Evolutionary conservation across 2,113 vertebrate species (phyloP).

Genomic region (Megaptera novaeangliae): DNA sequence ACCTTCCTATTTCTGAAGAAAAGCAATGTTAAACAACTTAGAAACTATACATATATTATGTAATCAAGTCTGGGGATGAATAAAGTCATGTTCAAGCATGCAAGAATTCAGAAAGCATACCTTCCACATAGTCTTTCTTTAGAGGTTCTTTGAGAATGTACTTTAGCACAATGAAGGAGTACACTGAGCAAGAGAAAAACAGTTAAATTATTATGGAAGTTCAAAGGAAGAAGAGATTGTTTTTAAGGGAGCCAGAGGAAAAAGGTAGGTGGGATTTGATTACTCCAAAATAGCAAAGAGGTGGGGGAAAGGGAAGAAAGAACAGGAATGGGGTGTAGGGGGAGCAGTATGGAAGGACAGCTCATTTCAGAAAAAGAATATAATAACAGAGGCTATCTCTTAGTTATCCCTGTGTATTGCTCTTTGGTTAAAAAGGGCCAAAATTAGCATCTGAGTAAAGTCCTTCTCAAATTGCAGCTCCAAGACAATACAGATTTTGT

Average conservation of each 20-base stretch:
- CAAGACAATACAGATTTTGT: not conserved
- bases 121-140: not conserved
- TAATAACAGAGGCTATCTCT: not conserved
- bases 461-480: not conserved
- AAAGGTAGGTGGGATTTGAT: not conserved
- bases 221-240: not conserved
- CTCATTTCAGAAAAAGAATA: not conserved
- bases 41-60: not conserved
- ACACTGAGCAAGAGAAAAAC: not conserved
- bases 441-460: not conserved
- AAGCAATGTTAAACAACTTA: not conserved
- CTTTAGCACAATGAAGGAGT: not conserved
- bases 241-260: not conserved
- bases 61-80: not conserved
- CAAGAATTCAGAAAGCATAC: conserved; percentile 3
- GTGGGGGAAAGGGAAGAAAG: not conserved
- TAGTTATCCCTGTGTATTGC: not conserved
- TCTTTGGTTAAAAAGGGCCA: not conserved
- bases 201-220: not conserved
- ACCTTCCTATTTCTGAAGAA: not conserved
- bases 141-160: not conserved
- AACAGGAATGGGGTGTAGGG: not conserved
- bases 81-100: not conserved
- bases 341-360: not conserved
- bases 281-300: not conserved